Base-by-base conservation (phyloP, 2,797 vertebrate species). In the Mormyrops attenuatus region DNA sequence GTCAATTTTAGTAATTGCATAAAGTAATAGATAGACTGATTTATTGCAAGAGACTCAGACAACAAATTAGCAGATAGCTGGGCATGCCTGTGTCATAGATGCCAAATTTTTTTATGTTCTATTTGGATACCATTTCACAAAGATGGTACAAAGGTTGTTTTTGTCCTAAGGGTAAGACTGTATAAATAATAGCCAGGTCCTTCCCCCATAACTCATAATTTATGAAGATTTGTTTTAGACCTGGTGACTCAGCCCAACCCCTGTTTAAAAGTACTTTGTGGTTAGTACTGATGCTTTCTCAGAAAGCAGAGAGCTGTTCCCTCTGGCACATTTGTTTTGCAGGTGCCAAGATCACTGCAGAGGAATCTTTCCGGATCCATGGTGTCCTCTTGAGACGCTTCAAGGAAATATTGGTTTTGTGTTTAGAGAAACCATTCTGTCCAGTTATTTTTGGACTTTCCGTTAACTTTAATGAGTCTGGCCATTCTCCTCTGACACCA, bases 211-310 rank as follows among this genome's bases (percentile, higher is more conserved):
- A 82, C 20, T 47, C 77, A 82, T 47, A 22, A 44, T 82, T 82
- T 82, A 82, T 82, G 77, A 47, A 82, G 77, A 22, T 82, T 82
- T 82, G 77, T 82, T 82, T 82, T 82, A 82, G 77, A 47, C 7
- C 41, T 9, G 38, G 6, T 82, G 77, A 82, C 77, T 82, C 30
- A n/a, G 20, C 77, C 41, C 41, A 20, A 5, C 8, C 41, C 77
- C 77, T 47, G 20, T 47, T 82, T 82, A 82, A 3, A 20, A 47
- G 77, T 47, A 82, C 77, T 44, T 22, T 82, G 38, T 47, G 77
- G 77, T 82, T 82, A 22, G 41, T 47, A 47, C 41, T 82, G 41
- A 22, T 47, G 38, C 38, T 47, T 82, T 47, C 38, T 47, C 77
- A n/a, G 38, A 82, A 82, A 44, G 20, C 7, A 44, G 77, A 82